Base-by-base conservation (phyloP, 2,888 invertebrate genomes). In the Bombylius major region DNA sequence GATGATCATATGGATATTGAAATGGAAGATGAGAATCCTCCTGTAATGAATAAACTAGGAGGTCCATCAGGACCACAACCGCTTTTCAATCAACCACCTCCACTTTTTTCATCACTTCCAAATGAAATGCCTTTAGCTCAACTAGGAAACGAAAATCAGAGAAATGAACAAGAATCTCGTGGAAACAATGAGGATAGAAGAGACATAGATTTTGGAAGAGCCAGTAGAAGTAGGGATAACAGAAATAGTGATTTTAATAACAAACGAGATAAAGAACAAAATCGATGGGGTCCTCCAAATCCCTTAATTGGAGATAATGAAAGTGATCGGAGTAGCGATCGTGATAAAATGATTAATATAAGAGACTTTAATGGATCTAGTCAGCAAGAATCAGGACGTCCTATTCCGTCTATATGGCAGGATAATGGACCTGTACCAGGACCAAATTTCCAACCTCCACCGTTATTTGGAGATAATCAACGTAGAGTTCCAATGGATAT, bases 1-100 rank as follows among this genome's bases (percentile, higher is more conserved):
- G 86, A 86, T 54, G 88, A 88, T 65, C 86, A 85, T 54, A 89
- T 89, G 88, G 89, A 89, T 62, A 78, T 89, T 47, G 89, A 89
- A 69, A 82, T 84, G 70, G 83, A 83, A 57, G 80, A 82, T 60
- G 82, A 77, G n/a, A 67, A 58, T 46, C 51, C 61, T 12, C n/a
- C 55, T 4, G 5, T 49, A 4, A 6, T 50, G 11, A 55, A 31
- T 23, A 50, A 55, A 65, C 13, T 49, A 53, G 42, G 31, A 23
- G 50, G n/a, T 60, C 60, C 62, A 31, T 57, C 59, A 47, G 53
- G 58, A n/a, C 66, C 62, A 51, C 61, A 65, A 7, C 45, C 56
- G 50, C 68, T 68, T 56, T 81, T 81, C 69, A 80, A 68, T 60
- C 70, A 72, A 47, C 75, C 76, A 32, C 75, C 75, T 5, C 75